Base-by-base conservation (phyloP, 2,113 vertebrate genomes). In the Lagopus muta region DNA sequence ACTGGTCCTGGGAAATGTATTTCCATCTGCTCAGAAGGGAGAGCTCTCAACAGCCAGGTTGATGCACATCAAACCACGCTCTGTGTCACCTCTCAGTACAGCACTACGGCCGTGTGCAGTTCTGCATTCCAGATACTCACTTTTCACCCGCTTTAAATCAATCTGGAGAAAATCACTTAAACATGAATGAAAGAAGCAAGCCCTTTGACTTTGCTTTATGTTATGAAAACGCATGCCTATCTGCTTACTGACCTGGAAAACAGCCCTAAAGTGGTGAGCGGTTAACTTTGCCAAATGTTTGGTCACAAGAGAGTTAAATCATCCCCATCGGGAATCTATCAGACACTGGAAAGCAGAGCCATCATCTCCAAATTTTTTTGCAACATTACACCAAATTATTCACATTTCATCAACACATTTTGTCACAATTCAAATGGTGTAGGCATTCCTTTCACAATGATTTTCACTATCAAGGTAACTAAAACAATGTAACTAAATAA, bases 111-210 rank as follows among this genome's bases (percentile, higher is more conserved):
- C 40, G 52, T 14, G 48, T 4, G 28, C 82, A 73, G 73, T 77
- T 82, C 21, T 78, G 60, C 78, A 89, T 95, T 89, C 94, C 96
- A 92, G 0, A 0, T 4, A 34, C 52, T 78, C 78, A 27, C 69
- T 79, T 84, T 88, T 90, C 88, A 91, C 79, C 38, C 3, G 50
- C 45, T 78, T 43, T 34, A 72, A 91, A 90, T 86, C 85, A 66
- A 21, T 43, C 50, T 57, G 71, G 48, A 88, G 54, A 50, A 91
- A 92, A 88, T 54, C 45, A 74, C 36, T 65, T 61, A 16, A 96
- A 89, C 67, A 24, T 7, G 45, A 93, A 74, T 38, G 88, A 88
- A 91, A 90, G 76, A 83, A 79, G 42, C n/a, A 32, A 93, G 61
- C 43, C 43, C 80, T 88, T 2, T 38, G 76, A 83, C 90, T 91